phyloP scores from a whole-genome alignment of 2,113 vertebrate genomes.

The Myxocyprinus asiaticus region DNA sequence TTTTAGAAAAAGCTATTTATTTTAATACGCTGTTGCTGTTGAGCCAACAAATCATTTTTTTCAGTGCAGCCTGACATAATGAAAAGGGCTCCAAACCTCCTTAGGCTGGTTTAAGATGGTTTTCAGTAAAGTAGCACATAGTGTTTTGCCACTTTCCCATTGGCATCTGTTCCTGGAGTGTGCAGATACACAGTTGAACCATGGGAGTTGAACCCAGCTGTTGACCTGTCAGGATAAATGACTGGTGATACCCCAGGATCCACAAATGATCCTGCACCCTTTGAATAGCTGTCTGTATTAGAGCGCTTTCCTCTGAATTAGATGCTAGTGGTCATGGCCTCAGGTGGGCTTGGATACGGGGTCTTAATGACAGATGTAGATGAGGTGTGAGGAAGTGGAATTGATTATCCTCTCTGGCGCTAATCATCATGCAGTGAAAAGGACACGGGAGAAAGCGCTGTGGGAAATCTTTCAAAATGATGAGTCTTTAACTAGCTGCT shows the following conservation, averaged over 20 bases:
- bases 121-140: too few species aligned
- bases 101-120: not conserved
- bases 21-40: too few species aligned
- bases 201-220: slow-evolving; percentile 21
- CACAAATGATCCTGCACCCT: slow-evolving; percentile 24
- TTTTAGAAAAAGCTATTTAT: too few species aligned
- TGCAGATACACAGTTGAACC: slow-evolving; percentile 22
- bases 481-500: not conserved
- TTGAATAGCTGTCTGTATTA: slow-evolving; percentile 11
- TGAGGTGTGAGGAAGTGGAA: slow-evolving; percentile 34
- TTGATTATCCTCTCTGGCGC: slow-evolving; percentile 25
- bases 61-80: too few species aligned
- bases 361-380: slow-evolving; percentile 29
- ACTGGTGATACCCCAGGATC: slow-evolving; percentile 38
- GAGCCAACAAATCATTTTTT: too few species aligned
- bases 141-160: not conserved
- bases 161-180: slow-evolving; percentile 36
- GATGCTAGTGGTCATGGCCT: slow-evolving; percentile 15
- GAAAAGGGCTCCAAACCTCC: too few species aligned
- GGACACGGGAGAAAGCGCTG: not conserved
- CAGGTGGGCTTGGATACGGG: slow-evolving; percentile 14
- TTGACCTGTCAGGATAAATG: slow-evolving; percentile 44
- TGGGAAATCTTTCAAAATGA: not conserved
- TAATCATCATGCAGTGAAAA: slow-evolving; percentile 33
- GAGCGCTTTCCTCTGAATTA: slow-evolving; percentile 25